Evolutionary conservation across 2,113 vertebrate species (phyloP).

Genomic region (Pelusios castaneus): DNA sequence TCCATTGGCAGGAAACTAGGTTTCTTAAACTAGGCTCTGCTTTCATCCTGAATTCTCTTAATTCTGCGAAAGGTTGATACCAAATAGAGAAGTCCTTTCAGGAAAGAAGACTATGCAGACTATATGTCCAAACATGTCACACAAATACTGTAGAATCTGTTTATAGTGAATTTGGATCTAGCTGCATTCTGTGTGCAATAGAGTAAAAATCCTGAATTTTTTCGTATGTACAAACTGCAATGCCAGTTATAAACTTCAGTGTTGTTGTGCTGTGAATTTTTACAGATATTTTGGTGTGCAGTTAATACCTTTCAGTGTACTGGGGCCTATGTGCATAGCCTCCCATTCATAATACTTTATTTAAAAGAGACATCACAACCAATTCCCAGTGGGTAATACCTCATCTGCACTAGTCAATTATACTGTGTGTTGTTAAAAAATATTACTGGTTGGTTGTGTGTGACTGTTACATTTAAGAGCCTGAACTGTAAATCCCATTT

Average conservation of each 20-base stretch:
- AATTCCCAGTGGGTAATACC: neutral
- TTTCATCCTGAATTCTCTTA: neutral
- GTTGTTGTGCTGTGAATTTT: neutral
- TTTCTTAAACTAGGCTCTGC: neutral
- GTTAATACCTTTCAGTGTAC: neutral
- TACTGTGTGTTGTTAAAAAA: neutral
- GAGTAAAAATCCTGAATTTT: neutral
- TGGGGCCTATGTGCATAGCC: rapidly evolving
- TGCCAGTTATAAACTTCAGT: neutral
- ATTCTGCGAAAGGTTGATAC: neutral
- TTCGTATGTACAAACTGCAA: neutral
- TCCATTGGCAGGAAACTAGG: neutral
- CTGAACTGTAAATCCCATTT: rapidly evolving
- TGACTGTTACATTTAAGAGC: neutral
- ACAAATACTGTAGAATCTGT: neutral
- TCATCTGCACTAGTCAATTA: rapidly evolving
- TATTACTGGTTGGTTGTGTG: neutral
- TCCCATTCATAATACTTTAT: neutral
- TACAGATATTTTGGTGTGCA: neutral
- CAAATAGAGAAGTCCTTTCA: neutral
- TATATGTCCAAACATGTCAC: rapidly evolving
- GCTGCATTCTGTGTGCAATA: neutral
- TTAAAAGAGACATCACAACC: neutral
- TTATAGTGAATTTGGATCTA: neutral
- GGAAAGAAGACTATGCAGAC: neutral